Evolutionary conservation across 2,113 vertebrate genomes (phyloP).

Genomic region (Serinus canaria): DNA sequence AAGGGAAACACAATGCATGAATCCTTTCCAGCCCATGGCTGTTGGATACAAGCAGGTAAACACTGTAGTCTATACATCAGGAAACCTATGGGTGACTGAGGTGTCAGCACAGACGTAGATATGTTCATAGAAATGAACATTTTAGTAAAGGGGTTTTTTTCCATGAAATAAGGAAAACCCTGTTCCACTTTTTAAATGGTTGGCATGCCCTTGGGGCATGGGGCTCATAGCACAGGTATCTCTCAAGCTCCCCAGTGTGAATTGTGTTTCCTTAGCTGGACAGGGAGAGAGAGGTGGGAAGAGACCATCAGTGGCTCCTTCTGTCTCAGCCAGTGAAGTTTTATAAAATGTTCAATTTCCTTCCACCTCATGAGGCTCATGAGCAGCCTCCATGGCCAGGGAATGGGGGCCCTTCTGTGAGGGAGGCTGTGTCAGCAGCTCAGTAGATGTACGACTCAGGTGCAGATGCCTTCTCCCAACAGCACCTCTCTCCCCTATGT

Average conservation of each 20-base stretch:
- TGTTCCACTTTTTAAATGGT: background rate
- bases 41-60: background rate
- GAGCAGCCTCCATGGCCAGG: background rate
- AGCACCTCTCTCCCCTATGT: background rate
- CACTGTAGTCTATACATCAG: background rate
- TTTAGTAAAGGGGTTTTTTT: background rate
- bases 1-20: background rate
- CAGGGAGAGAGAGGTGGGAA: background rate
- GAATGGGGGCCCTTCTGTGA: background rate
- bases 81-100: background rate
- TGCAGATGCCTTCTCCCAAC: rapidly evolving
- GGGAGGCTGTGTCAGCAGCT: background rate
- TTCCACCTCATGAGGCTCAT: background rate
- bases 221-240: background rate
- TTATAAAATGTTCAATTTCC: background rate
- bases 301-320: background rate
- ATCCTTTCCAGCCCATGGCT: background rate
- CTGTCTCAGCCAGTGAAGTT: background rate
- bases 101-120: background rate
- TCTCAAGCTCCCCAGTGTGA: background rate
- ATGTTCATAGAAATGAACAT: background rate
- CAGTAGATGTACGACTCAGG: rapidly evolving
- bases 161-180: background rate
- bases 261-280: background rate
- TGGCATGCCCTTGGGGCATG: background rate